Evolutionary conservation across 2,797 vertebrate species (phyloP), one percentile per base, ranked within the genome.

Genomic region (Peromyscus nudipes): DNA sequence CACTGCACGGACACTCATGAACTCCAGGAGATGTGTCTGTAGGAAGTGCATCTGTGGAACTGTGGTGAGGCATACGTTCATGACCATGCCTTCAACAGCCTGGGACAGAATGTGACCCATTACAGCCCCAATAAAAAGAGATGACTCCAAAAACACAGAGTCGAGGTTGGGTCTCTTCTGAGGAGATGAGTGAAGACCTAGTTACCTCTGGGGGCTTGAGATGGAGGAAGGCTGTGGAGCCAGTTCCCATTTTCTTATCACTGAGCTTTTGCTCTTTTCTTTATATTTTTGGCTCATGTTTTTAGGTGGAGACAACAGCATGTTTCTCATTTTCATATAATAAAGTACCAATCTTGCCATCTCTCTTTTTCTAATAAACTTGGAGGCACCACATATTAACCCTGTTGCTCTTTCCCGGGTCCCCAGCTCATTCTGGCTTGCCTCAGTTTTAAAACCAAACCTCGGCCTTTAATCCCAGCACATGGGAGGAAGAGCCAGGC

Each of bases 301-400:
- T 81, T 91, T 60, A 89, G 49, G 40, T 31, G 64, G 75, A 67
- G 81, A n/a, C 31, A 1, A 60, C 67, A 67, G 43, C 57, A 9
- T 89, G 34, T 73, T 73, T 95, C 90, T 77, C 37, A 76, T 55
- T 43, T 91, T 96, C 17, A 11, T 43, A 13, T 79, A 69, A 5
- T 65, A 21, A 84, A 92, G 40, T 84, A 37, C 73, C 65, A 84
- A 10, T 12, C 82, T 77, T 31, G n/a, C 80, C 82, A 25, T 40
- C 49, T 76, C 85, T 88, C 65, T 79, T 96, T 94, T 73, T 75
- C 52, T 91, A 69, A 88, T 40, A 52, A 92, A 82, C 55, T 71
- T 83, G 49, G 64, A 95, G 62, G n/a, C 49, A 46, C 13, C 43
- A 1, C 62, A 14, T 65, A 40, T 34, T 46, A 84, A 80, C 81